These are phyloP conservation scores for Caenorhabditis sp. DNA, from an alignment of 2,888 invertebrate genomes.

Conservation along the genomic window DNA sequence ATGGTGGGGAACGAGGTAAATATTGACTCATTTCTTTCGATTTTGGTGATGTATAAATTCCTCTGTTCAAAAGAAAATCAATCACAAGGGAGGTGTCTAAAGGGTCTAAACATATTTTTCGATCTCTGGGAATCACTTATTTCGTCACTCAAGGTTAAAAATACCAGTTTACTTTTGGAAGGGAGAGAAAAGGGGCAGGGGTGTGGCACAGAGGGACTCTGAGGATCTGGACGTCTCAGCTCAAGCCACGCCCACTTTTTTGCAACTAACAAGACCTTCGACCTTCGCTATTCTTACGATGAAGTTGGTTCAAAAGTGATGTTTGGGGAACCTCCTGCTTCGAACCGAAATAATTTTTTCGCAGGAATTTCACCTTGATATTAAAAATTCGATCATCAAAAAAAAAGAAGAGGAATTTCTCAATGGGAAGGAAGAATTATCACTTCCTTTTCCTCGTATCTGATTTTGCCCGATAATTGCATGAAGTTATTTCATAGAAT, in stretches of 20 bases:
- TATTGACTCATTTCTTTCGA: conserved; percentile 41
- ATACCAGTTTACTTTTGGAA: conserved; percentile 4
- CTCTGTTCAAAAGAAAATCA: conserved; percentile 22
- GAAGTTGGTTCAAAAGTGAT: too few species aligned
- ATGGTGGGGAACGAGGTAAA: conserved; percentile 32
- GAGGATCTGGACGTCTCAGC: not conserved
- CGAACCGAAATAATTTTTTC: too few species aligned
- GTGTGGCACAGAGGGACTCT: too few species aligned
- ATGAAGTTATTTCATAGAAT: not conserved
- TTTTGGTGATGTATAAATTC: conserved; percentile 11
- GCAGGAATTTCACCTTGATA: too few species aligned
- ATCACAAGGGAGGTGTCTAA: conserved; percentile 33
- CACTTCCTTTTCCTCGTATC: not conserved
- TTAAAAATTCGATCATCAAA: not conserved
- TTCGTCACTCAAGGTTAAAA: conserved; percentile 5
- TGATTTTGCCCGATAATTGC: not conserved
- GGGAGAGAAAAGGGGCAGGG: too few species aligned
- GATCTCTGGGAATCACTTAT: not conserved
- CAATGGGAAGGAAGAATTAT: not conserved
- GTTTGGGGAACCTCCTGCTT: too few species aligned
- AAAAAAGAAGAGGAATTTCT: not conserved
- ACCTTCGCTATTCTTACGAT: not conserved
- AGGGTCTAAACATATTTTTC: conserved; percentile 21
- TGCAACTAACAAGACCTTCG: not conserved
- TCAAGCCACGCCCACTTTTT: too few species aligned